Percentiles rank a stretch among this genome's conserved stretches.
phyloP scores from a whole-genome alignment of 2,888 invertebrate species.

The Parnassius apollo region DNA sequence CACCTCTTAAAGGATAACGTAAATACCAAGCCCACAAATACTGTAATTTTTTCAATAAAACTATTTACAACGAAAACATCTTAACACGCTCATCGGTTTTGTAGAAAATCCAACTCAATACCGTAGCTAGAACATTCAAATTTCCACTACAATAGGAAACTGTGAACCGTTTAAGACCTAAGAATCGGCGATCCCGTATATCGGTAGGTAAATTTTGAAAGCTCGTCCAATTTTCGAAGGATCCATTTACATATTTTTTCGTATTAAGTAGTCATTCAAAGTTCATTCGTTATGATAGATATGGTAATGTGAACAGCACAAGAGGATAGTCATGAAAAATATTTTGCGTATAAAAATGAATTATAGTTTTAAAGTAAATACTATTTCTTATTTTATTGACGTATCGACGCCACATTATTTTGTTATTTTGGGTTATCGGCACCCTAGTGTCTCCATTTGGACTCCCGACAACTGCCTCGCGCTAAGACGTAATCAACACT shows the following conservation, averaged over 20 bases:
- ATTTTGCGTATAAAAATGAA: neutral
- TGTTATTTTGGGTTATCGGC: slow-evolving; percentile 49
- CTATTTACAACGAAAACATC: slow-evolving; percentile 1
- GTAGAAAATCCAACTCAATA: slow-evolving; percentile 17
- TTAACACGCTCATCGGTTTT: slow-evolving; percentile 4
- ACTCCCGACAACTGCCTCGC: slow-evolving; percentile 51
- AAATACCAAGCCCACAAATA: slow-evolving; percentile 54
- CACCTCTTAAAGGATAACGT: slow-evolving; percentile 48
- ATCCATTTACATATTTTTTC: slow-evolving; percentile 67
- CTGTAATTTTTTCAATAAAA: slow-evolving; percentile 36
- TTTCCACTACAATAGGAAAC: slow-evolving; percentile 3
- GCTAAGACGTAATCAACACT: slow-evolving; percentile 68
- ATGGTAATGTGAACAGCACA: slow-evolving; percentile 28
- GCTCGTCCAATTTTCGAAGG: slow-evolving; percentile 62
- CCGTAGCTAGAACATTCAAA: slow-evolving; percentile 2
- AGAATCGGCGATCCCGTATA: slow-evolving; percentile 44
- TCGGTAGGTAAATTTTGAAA: slow-evolving; percentile 61
- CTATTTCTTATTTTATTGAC: slow-evolving; percentile 1
- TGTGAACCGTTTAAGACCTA: slow-evolving; percentile 26
- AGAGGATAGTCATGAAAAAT: neutral
- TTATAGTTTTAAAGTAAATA: neutral
- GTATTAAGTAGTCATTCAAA: slow-evolving; percentile 47
- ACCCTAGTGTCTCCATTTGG: slow-evolving; percentile 60
- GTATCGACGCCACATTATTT: neutral
- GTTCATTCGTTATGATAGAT: slow-evolving; percentile 26